Percentiles rank a stretch among this genome's conserved stretches.
phyloP scores from a whole-genome alignment of 2,888 invertebrate genomes.

The Eilema depressum region DNA sequence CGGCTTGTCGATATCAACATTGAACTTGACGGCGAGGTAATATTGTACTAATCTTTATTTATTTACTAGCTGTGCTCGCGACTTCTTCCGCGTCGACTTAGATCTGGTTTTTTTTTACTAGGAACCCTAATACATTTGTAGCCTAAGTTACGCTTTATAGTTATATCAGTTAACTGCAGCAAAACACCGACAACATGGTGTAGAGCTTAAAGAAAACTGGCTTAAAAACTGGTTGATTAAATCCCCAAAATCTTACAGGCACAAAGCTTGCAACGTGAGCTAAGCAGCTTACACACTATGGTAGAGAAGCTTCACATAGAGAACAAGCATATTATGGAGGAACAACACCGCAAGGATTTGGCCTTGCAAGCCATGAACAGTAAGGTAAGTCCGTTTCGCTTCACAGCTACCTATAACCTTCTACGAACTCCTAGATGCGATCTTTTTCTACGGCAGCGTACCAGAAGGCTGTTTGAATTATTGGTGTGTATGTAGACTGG shows the following conservation, averaged over 20 bases:
- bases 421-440: background rate
- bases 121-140: no score
- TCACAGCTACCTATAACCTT: background rate
- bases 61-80: no score
- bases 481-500: background rate
- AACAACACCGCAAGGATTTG: conserved; percentile 71
- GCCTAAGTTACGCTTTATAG: no score
- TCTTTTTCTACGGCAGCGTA: background rate
- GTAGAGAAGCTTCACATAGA: conserved; percentile 74
- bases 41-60: background rate
- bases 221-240: background rate
- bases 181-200: no score
- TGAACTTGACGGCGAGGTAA: conserved; percentile 12
- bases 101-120: background rate
- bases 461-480: background rate
- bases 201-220: background rate
- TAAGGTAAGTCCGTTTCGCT: conserved; percentile 59
- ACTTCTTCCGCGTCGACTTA: no score
- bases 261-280: conserved; percentile 79
- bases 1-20: conserved; percentile 12
- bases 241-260: conserved; percentile 64
- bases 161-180: no score
- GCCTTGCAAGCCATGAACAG: conserved; percentile 56
- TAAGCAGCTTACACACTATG: conserved; percentile 72
- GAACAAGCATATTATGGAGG: conserved; percentile 72